phyloP scores from a whole-genome alignment of 2,888 invertebrate genomes.

The Allophyes oxyacanthae region DNA sequence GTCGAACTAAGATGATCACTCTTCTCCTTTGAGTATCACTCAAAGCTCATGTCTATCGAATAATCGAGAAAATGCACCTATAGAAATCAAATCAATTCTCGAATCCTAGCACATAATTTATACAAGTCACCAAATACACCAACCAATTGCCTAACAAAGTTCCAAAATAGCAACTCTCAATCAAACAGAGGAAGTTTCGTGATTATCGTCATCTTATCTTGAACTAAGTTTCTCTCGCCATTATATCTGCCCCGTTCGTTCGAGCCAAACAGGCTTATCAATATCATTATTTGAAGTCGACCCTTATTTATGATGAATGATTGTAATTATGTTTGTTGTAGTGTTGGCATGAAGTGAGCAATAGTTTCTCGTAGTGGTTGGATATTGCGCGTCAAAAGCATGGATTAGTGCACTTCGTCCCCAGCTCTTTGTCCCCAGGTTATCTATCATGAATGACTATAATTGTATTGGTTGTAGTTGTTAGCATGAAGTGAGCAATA shows the following conservation, averaged over 20 bases:
- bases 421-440: too few species aligned
- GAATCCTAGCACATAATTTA: constrained; percentile 1
- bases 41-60: too few species aligned
- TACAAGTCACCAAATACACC: constrained; percentile 11
- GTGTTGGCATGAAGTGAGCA: not conserved
- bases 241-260: constrained; percentile 34
- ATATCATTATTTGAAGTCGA: constrained; percentile 36
- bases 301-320: constrained; percentile 25
- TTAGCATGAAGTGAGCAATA: not conserved
- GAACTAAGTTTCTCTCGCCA: constrained; percentile 43
- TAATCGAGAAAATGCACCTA: too few species aligned
- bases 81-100: too few species aligned
- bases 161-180: constrained; percentile 48
- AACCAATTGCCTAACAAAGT: constrained; percentile 16
- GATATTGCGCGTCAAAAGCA: too few species aligned
- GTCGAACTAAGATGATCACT: too few species aligned
- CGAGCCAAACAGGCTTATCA: constrained; percentile 43
- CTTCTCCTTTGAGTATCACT: too few species aligned
- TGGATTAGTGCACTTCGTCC: too few species aligned
- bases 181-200: constrained; percentile 46
- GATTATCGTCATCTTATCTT: constrained; percentile 51
- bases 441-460: constrained; percentile 21
- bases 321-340: not conserved
- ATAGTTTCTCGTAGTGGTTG: not conserved
- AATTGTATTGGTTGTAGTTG: not conserved